Base-by-base conservation (phyloP, 1,140 invertebrate genomes). In the Monochamus saltuarius region DNA sequence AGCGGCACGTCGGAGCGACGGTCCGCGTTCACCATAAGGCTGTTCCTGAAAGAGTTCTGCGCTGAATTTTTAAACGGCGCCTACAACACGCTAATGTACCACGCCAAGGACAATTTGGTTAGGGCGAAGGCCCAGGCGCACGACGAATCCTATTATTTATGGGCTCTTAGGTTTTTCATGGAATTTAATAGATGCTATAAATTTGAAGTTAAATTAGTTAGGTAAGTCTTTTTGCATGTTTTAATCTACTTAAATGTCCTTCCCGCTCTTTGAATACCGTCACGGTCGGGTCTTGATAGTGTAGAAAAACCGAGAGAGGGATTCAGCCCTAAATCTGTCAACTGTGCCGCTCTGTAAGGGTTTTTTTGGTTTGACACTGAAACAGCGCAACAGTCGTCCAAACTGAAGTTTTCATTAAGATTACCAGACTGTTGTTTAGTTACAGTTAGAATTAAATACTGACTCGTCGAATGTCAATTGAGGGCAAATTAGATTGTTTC, bases 111-210 rank as follows among this genome's bases (percentile, higher is more conserved):
- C 71, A 81, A 82, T 22, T 75, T 93, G 40, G 79, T 83, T 10
- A 78, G 87, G 51, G 81, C 83, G 1, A 82, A 81, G 62, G 56
- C 80, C 76, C 70, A 82, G 84, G 45, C 86, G 43, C 78, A 93
- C 73, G 95, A 98, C 80, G 91, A 96, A 72, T 90, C 89, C 7
- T 95, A 96, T 78, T 97, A 97, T 78, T 80, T 98, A 45, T 97
- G 94, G 94, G 87, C 91, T 7, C 81, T 97, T 68, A 87, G 89
- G 73, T 99, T 98, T 80, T 98, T 98, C 77, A 96, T 98, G 93
- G 92, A 97, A 78, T 98, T 98, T 78, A 97, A 96, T 83, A 85
- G 96, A 64, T 81, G 87, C 70, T 83, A 88, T 68, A 87, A 88
- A 69, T 92, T 94, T 72, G 84, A 91, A 79, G 85, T 96, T 62